These are phyloP conservation scores for Ormyrus rosae DNA, from an alignment of 2,888 invertebrate species.

Conservation along the genomic window DNA sequence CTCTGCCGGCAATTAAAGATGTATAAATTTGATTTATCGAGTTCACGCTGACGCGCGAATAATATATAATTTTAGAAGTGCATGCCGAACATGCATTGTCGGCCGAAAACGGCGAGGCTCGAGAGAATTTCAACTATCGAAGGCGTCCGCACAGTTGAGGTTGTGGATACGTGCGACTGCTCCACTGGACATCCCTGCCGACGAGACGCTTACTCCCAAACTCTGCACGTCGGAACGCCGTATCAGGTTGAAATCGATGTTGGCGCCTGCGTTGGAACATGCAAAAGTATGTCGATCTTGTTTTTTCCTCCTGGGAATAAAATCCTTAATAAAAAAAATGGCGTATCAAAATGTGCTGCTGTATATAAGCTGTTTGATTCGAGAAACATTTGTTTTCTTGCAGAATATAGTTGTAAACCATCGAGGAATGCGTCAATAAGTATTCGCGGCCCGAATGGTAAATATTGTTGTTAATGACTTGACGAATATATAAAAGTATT, in stretches of 20 bases:
- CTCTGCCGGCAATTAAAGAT: not conserved
- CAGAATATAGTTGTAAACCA: slow-evolving; percentile 72
- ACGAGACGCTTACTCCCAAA: slow-evolving; percentile 69
- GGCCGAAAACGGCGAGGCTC: slow-evolving; percentile 69
- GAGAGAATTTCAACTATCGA: slow-evolving; percentile 73
- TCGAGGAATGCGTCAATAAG: slow-evolving; percentile 72
- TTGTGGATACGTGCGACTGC: slow-evolving; percentile 73
- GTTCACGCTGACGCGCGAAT: too few species aligned
- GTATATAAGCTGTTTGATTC: not conserved
- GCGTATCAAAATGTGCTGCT: not conserved
- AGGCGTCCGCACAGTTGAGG: slow-evolving; percentile 71
- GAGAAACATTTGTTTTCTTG: not conserved
- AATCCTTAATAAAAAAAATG: not conserved
- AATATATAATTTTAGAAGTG: slow-evolving; percentile 65
- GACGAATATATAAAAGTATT: not conserved
- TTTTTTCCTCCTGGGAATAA: not conserved
- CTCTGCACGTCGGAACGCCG: slow-evolving; percentile 73
- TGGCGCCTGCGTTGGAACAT: slow-evolving; percentile 74
- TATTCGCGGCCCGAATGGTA: slow-evolving; percentile 74
- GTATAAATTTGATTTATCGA: not conserved
- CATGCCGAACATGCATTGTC: slow-evolving; percentile 69
- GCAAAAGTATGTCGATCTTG: slow-evolving; percentile 67
- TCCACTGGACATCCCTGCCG: slow-evolving; percentile 68
- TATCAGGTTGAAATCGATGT: slow-evolving; percentile 73
- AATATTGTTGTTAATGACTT: slow-evolving; percentile 30